Evolutionary conservation across 2,113 vertebrate species (phyloP), one percentile per base, ranked within the genome.

Genomic region (Geococcyx californianus): DNA sequence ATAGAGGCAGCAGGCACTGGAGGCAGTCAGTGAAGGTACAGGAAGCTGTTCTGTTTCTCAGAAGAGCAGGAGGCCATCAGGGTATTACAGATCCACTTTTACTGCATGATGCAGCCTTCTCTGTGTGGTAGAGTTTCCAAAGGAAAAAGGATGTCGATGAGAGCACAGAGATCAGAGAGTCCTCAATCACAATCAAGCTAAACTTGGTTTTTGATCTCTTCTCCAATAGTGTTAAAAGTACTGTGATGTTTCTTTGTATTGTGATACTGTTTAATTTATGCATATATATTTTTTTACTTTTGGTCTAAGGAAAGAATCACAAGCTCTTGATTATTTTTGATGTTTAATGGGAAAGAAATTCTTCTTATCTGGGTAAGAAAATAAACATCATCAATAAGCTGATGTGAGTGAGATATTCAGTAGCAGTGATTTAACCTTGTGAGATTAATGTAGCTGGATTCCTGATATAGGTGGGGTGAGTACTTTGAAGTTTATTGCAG

Each of bases 1-100:
- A 7, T 6, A 59, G 13, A 29, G 10, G 10, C 5, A 78, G 10
- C 0, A 1, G 8, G 8, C 31, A 13, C 24, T 55, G 11, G 5
- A 11, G 2, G 1, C 14, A 33, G 18, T 26, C 49, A 17, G 4
- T 13, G 67, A 89, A 54, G 8, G 13, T 25, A 52, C 14, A 4
- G 20, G 21, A 55, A 21, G 18, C 18, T 79, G 16, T 4, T 80
- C 23, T 11, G 16, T 11, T 16, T 45, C 36, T 58, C 67, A 36
- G 33, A 64, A 59, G 29, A 56, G 3, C 11, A 9, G 21, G 44
- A 91, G 31, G 51, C 6, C 9, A 16, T 8, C 34, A 28, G 2
- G 6, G 6, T 17, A 8, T 6, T 51, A 33, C 4, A 16, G 31
- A 75, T 29, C 17, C 16, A 10, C 9, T 58, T 58, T 17, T 11